Conservation (phyloP, 1,140 invertebrate species). For the Neoseiulus cucumeris region DNA sequence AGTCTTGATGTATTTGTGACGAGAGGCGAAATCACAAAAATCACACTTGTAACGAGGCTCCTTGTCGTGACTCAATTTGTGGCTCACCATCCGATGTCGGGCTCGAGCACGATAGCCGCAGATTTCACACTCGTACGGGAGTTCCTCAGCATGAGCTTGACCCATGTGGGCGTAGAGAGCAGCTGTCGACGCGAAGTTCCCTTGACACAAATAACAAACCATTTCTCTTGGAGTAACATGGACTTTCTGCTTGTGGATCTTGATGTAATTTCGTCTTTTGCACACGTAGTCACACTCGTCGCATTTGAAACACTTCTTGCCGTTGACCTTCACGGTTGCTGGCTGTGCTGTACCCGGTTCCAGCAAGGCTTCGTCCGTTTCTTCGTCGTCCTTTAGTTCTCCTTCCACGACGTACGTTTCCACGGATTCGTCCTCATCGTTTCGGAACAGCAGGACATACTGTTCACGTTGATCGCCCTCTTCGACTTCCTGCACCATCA, state of each 20-base stretch:
- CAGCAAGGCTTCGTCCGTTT: not conserved
- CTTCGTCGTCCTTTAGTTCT: not conserved
- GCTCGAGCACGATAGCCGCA: slow-evolving; percentile 4
- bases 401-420: slow-evolving; percentile 1
- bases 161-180: slow-evolving; percentile 1
- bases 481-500: not conserved
- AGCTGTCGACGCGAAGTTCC: not conserved
- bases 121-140: not conserved
- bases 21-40: not conserved
- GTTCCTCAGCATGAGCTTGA: not conserved
- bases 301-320: not conserved
- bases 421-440: not conserved
- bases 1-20: not conserved
- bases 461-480: not conserved
- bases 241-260: slow-evolving; percentile 1
- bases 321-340: not conserved
- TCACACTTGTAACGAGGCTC: not conserved
- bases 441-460: not conserved
- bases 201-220: not conserved
- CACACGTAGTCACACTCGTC: slow-evolving; percentile 3
- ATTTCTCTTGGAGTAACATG: not conserved
- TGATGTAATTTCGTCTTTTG: not conserved
- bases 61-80: not conserved
- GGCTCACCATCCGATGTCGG: not conserved
- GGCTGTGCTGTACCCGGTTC: not conserved